Percentiles rank a stretch among this genome's conserved stretches.
phyloP scores from a whole-genome alignment of 2,888 invertebrate genomes.

The Dryocosmus kuriphilus region DNA sequence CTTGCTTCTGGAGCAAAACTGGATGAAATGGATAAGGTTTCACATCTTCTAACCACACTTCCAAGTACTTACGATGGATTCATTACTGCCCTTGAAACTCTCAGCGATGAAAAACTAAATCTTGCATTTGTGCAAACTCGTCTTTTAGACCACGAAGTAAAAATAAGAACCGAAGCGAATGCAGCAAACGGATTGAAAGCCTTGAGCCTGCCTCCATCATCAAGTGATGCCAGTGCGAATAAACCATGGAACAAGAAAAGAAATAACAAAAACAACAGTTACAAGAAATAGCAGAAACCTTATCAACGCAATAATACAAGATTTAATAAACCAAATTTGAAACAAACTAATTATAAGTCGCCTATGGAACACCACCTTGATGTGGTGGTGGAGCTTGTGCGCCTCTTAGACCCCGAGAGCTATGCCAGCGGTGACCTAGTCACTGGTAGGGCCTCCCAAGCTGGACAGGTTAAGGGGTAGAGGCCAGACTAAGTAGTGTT shows the following conservation, averaged over 20 bases:
- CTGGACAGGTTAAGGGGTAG: too few species aligned
- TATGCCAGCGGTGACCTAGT: too few species aligned
- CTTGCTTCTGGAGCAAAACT: background rate
- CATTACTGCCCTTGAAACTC: background rate
- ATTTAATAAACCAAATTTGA: background rate
- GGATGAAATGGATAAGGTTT: background rate
- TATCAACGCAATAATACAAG: background rate
- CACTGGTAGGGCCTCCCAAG: too few species aligned
- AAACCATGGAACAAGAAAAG: background rate
- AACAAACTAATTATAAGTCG: background rate
- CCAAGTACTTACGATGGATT: background rate
- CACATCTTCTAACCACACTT: background rate
- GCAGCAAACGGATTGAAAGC: background rate
- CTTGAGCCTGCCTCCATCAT: background rate
- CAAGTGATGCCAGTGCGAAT: background rate
- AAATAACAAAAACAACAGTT: background rate
- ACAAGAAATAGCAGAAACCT: background rate
- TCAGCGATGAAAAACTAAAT: background rate
- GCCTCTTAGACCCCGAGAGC: too few species aligned
- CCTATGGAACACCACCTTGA: too few species aligned
- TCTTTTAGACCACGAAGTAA: background rate
- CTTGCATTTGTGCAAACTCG: background rate
- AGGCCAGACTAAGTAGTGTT: too few species aligned
- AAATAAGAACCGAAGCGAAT: background rate
- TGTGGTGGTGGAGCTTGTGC: too few species aligned